Conservation (phyloP, 2,888 invertebrate species). For the Rutpela maculata region DNA sequence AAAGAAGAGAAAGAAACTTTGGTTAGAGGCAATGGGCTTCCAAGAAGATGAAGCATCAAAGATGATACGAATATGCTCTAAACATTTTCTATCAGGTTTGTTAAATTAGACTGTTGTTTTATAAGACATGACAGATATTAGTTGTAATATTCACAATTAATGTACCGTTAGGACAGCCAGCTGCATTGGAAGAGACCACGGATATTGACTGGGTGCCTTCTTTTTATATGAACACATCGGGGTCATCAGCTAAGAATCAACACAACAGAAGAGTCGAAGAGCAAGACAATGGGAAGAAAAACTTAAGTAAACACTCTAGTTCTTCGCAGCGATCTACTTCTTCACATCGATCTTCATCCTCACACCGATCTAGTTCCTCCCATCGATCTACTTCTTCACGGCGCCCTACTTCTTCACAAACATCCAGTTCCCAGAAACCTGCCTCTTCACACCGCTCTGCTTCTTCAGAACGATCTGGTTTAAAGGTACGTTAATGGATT, state of each 20-base stretch:
- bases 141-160: not conserved
- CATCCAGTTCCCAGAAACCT: not conserved
- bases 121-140: not conserved
- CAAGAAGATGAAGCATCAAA: not conserved
- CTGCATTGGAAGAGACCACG: conserved; percentile 9
- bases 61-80: conserved; percentile 14
- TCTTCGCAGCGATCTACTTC: not conserved
- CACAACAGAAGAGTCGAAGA: not conserved
- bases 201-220: conserved; percentile 31
- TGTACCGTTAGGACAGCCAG: conserved; percentile 17
- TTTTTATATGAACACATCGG: not conserved
- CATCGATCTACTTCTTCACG: not conserved
- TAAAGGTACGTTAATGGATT: not conserved
- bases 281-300: not conserved
- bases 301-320: not conserved
- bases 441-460: not conserved
- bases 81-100: conserved; percentile 36
- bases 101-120: not conserved
- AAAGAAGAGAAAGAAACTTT: conserved; percentile 25
- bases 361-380: not conserved
- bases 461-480: not conserved
- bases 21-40: conserved; percentile 26
- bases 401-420: not conserved
- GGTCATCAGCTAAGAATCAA: not conserved
- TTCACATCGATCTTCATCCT: not conserved